These are phyloP conservation scores for Scaptomyza cyrtandrae DNA, from an alignment of 2,888 invertebrate genomes.

Conservation along the genomic window DNA sequence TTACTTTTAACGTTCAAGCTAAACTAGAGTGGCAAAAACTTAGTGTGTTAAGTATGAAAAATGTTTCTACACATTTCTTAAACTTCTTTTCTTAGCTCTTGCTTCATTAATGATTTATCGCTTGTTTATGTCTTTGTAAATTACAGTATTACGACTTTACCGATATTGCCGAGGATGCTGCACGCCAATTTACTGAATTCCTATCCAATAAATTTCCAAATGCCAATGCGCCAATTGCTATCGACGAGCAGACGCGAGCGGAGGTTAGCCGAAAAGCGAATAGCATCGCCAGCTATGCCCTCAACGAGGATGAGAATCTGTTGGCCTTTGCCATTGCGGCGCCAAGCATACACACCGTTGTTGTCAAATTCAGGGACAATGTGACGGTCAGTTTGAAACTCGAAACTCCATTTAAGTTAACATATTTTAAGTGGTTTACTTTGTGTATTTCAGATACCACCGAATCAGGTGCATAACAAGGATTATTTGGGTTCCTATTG, in stretches of 20 bases:
- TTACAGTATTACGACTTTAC: constrained; percentile 83
- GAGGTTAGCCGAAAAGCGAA: constrained; percentile 83
- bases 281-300: constrained; percentile 83
- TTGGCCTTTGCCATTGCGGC: constrained; percentile 85
- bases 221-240: constrained; percentile 63
- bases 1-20: constrained; percentile 12
- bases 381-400: constrained; percentile 78
- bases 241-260: constrained; percentile 78
- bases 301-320: constrained; percentile 84
- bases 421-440: constrained; percentile 3
- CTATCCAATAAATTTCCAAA: constrained; percentile 81
- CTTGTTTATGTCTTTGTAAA: background rate
- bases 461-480: constrained; percentile 83
- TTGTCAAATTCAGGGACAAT: constrained; percentile 84
- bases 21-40: constrained; percentile 11
- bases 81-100: background rate
- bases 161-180: constrained; percentile 83
- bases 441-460: constrained; percentile 76
- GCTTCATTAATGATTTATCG: constrained; percentile 16
- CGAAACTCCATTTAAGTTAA: background rate
- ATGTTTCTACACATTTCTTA: background rate
- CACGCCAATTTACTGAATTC: constrained; percentile 83
- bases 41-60: constrained; percentile 6
- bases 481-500: constrained; percentile 84
- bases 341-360: constrained; percentile 84